Evolutionary conservation across 2,888 invertebrate genomes (phyloP).

Genomic region (Aricia artaxerxes): DNA sequence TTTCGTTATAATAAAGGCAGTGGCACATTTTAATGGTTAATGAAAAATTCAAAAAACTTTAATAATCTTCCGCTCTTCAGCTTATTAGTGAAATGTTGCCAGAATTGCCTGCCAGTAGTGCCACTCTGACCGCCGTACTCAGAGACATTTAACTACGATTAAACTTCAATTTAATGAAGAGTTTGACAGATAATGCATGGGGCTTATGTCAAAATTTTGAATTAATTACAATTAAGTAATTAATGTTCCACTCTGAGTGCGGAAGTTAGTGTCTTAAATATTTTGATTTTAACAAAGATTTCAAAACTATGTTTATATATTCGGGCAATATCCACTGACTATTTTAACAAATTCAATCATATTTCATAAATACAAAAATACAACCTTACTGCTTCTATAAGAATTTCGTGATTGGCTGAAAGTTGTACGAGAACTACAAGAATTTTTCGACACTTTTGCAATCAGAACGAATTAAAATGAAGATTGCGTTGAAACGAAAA

Average conservation of each 20-base stretch:
- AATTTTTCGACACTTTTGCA: background rate
- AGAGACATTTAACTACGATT: too few species aligned
- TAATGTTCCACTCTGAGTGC: too few species aligned
- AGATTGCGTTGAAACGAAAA: background rate
- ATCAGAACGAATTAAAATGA: background rate
- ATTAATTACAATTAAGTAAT: too few species aligned
- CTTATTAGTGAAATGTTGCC: background rate
- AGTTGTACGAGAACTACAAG: background rate
- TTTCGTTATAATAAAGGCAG: constrained; percentile 38
- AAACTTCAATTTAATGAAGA: too few species aligned
- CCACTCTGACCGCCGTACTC: background rate
- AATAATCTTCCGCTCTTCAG: background rate
- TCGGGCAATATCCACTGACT: background rate
- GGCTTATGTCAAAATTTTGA: too few species aligned
- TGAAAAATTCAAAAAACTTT: background rate
- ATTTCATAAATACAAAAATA: background rate
- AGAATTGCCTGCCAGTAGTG: background rate
- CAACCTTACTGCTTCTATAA: background rate
- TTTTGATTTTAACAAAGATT: background rate
- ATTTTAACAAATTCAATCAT: background rate
- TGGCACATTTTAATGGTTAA: constrained; percentile 37
- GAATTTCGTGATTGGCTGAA: background rate
- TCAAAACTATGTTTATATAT: background rate
- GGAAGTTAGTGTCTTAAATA: background rate
- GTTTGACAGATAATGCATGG: too few species aligned